A percentile compares a stretch with the other conserved stretches of the same genome.
phyloP scores from a whole-genome alignment of 2,113 vertebrate genomes.

The Chinchilla lanigera region DNA sequence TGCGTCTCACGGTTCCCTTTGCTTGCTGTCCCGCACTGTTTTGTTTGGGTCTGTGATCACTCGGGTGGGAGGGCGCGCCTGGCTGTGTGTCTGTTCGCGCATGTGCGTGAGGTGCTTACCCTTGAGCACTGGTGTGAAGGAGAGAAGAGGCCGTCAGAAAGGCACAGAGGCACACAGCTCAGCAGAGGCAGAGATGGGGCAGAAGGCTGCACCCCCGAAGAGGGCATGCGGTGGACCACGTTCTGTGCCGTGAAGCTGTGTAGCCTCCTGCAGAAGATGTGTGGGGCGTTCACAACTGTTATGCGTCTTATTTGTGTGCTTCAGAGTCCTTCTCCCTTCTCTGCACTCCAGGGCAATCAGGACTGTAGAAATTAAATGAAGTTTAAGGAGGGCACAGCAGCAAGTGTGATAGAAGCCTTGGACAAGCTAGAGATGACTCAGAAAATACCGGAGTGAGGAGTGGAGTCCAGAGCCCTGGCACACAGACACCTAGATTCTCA shows the following conservation, averaged over 20 bases:
- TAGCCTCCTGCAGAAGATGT: not conserved
- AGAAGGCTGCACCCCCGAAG: not conserved
- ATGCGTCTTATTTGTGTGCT: not conserved
- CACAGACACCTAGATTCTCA: not conserved
- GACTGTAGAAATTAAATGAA: not conserved
- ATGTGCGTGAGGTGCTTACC: too few species aligned
- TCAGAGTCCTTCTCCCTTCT: not conserved
- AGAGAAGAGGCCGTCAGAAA: not conserved
- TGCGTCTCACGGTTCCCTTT: not conserved
- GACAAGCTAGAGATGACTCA: not conserved
- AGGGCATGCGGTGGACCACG: fast-evolving
- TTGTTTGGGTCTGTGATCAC: not conserved
- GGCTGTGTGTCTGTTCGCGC: not conserved
- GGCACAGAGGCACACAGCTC: not conserved
- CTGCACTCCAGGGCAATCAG: not conserved
- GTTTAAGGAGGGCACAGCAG: not conserved
- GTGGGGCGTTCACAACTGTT: not conserved
- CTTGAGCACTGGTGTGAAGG: not conserved
- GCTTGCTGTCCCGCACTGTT: not conserved
- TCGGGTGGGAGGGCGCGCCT: not conserved
- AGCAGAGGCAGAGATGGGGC: not conserved
- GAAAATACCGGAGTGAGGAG: not conserved
- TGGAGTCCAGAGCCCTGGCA: not conserved
- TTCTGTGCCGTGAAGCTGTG: not conserved
- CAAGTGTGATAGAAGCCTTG: not conserved